Percentiles rank a stretch among this genome's conserved stretches.
Conservation (phyloP, 2,888 invertebrate genomes). For the Magallana nippona region DNA sequence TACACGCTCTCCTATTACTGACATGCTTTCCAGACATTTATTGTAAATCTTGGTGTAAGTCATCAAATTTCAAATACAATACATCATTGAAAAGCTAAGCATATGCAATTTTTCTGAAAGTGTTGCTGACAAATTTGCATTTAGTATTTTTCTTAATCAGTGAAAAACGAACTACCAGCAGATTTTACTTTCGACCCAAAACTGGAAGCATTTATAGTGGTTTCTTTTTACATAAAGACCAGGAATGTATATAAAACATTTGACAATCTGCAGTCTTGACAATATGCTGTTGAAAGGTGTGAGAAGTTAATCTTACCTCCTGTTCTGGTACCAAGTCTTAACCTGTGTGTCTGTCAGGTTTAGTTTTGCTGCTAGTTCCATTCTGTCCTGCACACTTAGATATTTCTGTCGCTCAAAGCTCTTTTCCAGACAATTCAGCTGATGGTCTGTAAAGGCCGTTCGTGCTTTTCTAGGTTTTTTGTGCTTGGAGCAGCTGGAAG, state of each 20-base stretch:
- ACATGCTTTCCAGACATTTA: constrained; percentile 18
- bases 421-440: constrained; percentile 94
- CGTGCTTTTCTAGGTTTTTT: constrained; percentile 98
- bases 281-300: not conserved
- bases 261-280: no score
- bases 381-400: constrained; percentile 89
- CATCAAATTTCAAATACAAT: constrained; percentile 3
- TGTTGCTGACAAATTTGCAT: no score
- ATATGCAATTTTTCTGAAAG: not conserved
- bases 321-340: constrained; percentile 99
- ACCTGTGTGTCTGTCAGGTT: constrained; percentile 99
- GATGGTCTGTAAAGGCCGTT: constrained; percentile 99
- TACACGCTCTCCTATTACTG: not conserved
- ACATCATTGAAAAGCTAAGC: not conserved
- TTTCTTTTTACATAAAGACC: not conserved
- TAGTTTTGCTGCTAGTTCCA: constrained; percentile 97
- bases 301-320: constrained; percentile 84
- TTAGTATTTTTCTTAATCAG: no score
- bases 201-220: not conserved
- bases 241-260: not conserved
- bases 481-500: constrained; percentile 54
- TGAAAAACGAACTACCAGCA: no score
- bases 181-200: not conserved
- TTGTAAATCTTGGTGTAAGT: not conserved
- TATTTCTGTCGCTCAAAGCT: constrained; percentile 98